Conservation (phyloP, 2,888 invertebrate genomes). For the Caenorhabditis zanzibari region DNA sequence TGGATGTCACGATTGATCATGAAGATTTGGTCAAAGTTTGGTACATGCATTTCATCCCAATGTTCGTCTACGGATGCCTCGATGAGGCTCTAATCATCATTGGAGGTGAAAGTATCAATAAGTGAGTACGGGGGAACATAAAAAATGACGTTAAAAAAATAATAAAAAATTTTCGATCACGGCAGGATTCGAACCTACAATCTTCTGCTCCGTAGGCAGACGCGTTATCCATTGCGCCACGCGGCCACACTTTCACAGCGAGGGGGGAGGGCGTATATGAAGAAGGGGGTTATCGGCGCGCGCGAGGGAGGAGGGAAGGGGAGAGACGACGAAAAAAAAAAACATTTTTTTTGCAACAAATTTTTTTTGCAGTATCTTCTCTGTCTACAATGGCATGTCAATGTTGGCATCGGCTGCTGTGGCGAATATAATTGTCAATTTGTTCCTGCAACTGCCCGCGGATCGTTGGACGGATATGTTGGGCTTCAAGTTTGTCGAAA, state of each 20-base stretch:
- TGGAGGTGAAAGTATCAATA: conserved; percentile 63
- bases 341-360: too few relatives aligned
- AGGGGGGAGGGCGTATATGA: not conserved
- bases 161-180: conserved; percentile 71
- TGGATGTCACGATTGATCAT: conserved; percentile 50
- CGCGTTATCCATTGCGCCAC: conserved; percentile 83
- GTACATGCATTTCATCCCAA: conserved; percentile 61
- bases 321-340: not conserved
- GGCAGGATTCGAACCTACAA: conserved; percentile 84
- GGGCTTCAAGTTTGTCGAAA: conserved; percentile 29
- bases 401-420: conserved; percentile 65
- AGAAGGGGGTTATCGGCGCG: not conserved
- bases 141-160: not conserved
- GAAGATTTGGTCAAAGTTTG: conserved; percentile 59
- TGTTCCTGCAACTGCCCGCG: conserved; percentile 60
- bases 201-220: conserved; percentile 84
- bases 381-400: conserved; percentile 67
- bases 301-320: not conserved
- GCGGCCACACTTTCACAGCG: conserved; percentile 65
- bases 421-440: conserved; percentile 59
- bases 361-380: conserved; percentile 54
- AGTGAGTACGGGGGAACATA: conserved; percentile 42
- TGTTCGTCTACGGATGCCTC: conserved; percentile 59
- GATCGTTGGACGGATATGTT: conserved; percentile 38
- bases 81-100: conserved; percentile 60